Base-by-base conservation (phyloP, 2,888 invertebrate species). In the Lymantria dispar region DNA sequence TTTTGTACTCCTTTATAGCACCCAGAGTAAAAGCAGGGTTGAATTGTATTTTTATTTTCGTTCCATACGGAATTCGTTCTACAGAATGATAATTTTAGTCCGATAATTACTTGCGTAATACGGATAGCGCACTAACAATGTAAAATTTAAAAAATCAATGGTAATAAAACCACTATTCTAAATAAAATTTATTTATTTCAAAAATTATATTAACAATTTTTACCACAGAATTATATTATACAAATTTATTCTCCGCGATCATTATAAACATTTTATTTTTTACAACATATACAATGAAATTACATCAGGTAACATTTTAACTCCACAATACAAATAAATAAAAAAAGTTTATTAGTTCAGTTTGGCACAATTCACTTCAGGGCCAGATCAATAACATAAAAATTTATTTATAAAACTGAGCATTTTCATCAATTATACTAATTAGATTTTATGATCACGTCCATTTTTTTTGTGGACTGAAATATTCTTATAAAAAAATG, bases 311-410 rank as follows among this genome's bases (percentile, higher is more conserved):
- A 87, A 88, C 86, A 80, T 80, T 79, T 74, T 75, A 22, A 73
- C 65, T 70, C 63, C 64, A 76, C 76, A 78, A 78, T 77, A 70
- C 64, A 52, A 81, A 83, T 81, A 82, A 82, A 81, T 80, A 79
- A 58, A 64, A 56, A 31, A 42, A 38, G 10, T 11, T 11, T 40
- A 44, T 64, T 62, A 63, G 56, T 59, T 58, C 48, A 47, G 69
- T 87, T 88, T 88, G 87, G 88, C 88, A 88, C 87, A 78, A 76
- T 72, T 72, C 59, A 68, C 60, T 65, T 62, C 59, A 64, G 70
- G n/a, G 74, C 76, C 76, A 72, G 68, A 73, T 72, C 60, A 52
- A 67, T 3, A 67, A 60, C 54, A 54, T 62, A 61, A 62, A 58
- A 63, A 61, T 43, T n/a, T 47, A 36, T 51, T 55, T 44, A 53